Percentiles rank a stretch among this genome's conserved stretches.
Conservation (phyloP, 1,140 invertebrate species). For the Octopus bimaculoides region DNA sequence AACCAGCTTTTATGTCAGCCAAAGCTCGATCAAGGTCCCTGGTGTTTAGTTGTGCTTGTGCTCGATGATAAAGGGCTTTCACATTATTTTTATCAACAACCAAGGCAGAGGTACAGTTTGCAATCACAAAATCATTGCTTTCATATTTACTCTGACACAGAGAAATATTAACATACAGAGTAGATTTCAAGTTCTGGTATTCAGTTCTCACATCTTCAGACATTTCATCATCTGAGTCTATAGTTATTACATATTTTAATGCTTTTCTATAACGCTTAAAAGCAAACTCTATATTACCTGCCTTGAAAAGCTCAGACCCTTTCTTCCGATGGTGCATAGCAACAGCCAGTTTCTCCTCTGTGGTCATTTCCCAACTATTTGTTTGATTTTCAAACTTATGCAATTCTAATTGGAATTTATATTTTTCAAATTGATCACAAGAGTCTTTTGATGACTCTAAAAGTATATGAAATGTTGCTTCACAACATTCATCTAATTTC, state of each 20-base stretch:
- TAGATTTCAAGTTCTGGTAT: constrained; percentile 25
- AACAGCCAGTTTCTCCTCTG: constrained; percentile 32
- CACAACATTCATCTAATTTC: constrained; percentile 29
- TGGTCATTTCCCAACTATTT: constrained; percentile 24
- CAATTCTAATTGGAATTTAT: constrained; percentile 16
- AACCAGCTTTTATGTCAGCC: constrained; percentile 31
- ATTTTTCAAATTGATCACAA: constrained; percentile 18
- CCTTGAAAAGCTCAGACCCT: constrained; percentile 37
- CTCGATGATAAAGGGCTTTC: constrained; percentile 58
- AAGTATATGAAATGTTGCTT: constrained; percentile 19
- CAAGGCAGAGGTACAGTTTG: constrained; percentile 66
- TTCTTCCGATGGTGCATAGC: constrained; percentile 36
- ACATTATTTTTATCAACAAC: constrained; percentile 64
- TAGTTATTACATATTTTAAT: constrained; percentile 33
- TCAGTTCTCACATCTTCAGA: constrained; percentile 15
- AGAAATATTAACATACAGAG: constrained; percentile 45
- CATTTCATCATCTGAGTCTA: constrained; percentile 18
- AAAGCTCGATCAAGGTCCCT: constrained; percentile 35
- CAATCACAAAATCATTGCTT: constrained; percentile 62
- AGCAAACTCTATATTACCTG: constrained; percentile 30
- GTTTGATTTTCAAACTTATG: constrained; percentile 25
- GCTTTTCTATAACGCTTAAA: constrained; percentile 37
- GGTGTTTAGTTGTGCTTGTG: constrained; percentile 34
- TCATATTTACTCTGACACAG: constrained; percentile 64
- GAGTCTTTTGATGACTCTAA: background rate